Evolutionary conservation across 2,888 invertebrate species (phyloP).

Genomic region (Nephrotoma flavescens): DNA sequence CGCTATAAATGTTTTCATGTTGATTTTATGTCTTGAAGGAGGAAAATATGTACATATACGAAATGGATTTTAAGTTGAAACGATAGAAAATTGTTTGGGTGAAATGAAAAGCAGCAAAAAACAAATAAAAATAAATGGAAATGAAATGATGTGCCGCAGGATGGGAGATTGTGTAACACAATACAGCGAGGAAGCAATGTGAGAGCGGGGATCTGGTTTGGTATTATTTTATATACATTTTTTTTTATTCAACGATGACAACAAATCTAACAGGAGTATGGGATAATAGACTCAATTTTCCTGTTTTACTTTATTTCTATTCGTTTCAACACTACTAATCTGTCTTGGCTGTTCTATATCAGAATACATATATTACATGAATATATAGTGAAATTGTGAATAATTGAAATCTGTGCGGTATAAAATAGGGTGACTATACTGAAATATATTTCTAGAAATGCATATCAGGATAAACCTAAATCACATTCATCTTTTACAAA

Average conservation of each 20-base stretch:
- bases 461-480: background rate
- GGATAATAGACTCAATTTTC: background rate
- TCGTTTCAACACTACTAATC: background rate
- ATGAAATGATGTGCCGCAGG: background rate
- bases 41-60: background rate
- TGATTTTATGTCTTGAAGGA: background rate
- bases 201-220: background rate
- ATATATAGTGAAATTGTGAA: background rate
- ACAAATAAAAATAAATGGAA: background rate
- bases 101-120: background rate
- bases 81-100: background rate
- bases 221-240: background rate
- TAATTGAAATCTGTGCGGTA: background rate
- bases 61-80: background rate
- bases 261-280: background rate
- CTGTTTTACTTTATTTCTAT: background rate
- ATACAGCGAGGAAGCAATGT: background rate
- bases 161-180: background rate
- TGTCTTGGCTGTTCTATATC: background rate
- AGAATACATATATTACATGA: background rate
- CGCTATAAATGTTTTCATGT: background rate
- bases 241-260: background rate
- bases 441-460: background rate
- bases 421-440: background rate
- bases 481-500: background rate